Conservation (phyloP, 2,888 invertebrate species). For the Orthosia incerta region DNA sequence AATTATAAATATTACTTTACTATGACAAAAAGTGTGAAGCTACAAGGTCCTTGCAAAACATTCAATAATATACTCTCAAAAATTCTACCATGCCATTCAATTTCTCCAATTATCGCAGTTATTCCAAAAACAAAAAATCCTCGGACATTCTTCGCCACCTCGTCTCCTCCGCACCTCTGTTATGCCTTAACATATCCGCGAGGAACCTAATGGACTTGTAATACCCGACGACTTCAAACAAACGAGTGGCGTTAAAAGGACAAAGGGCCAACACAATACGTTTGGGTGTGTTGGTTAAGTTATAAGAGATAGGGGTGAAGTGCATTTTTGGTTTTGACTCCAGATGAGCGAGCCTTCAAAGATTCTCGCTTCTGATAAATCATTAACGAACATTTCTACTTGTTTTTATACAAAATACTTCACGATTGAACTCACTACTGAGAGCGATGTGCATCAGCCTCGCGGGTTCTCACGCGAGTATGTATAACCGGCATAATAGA, state of each 20-base stretch:
- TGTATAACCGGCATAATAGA: no score
- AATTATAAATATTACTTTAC: background rate
- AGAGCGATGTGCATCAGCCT: no score
- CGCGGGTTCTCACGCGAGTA: no score
- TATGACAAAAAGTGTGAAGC: background rate
- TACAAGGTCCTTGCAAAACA: background rate
- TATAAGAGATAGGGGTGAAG: conserved; percentile 2
- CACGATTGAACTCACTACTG: no score
- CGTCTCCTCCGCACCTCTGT: conserved; percentile 69
- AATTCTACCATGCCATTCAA: background rate
- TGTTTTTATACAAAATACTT: no score
- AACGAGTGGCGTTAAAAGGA: conserved; percentile 90
- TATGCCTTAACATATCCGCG: conserved; percentile 83
- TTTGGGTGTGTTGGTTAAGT: conserved; percentile 68
- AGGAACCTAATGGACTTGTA: conserved; percentile 90
- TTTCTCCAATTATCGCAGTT: background rate
- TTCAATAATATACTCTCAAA: background rate
- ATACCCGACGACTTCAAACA: conserved; percentile 89
- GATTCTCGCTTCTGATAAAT: no score
- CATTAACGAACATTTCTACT: no score
- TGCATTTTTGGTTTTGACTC: background rate
- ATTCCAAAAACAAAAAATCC: conserved; percentile 39
- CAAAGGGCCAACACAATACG: conserved; percentile 84
- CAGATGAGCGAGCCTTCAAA: no score
- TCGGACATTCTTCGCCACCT: conserved; percentile 22